phyloP scores from a whole-genome alignment of 1,140 invertebrate species.

The Drosophila paulistorum region DNA sequence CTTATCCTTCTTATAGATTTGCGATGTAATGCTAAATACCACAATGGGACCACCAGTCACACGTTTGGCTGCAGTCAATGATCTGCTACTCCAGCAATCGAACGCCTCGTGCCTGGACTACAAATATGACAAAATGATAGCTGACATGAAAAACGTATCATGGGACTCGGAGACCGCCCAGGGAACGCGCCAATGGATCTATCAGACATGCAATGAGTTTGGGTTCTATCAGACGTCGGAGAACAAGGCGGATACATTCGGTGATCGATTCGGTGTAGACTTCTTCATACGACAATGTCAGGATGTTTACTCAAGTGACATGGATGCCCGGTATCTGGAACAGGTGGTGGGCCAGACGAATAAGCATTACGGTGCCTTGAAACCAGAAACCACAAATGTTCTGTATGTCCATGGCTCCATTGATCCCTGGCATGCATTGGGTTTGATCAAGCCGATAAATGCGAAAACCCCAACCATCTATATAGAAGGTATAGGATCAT shows the following conservation, averaged over 20 bases:
- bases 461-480: constrained; percentile 87
- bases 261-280: constrained; percentile 89
- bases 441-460: constrained; percentile 85
- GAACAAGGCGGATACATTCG: constrained; percentile 89
- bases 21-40: constrained; percentile 89
- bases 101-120: constrained; percentile 93
- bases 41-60: constrained; percentile 86
- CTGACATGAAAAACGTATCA: constrained; percentile 87
- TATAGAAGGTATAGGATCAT: constrained; percentile 85
- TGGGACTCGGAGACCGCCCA: constrained; percentile 87
- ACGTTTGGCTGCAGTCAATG: constrained; percentile 89
- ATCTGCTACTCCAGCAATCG: constrained; percentile 87
- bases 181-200: constrained; percentile 94
- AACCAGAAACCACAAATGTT: constrained; percentile 89
- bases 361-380: constrained; percentile 90
- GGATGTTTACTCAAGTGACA: constrained; percentile 90
- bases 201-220: constrained; percentile 97
- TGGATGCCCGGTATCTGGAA: constrained; percentile 77
- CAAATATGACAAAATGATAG: constrained; percentile 91
- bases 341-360: constrained; percentile 89
- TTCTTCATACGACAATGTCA: constrained; percentile 92
- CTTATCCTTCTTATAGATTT: constrained; percentile 83
- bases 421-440: constrained; percentile 96
- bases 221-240: constrained; percentile 96
- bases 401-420: constrained; percentile 95